A percentile compares a stretch with the other conserved stretches of the same genome.
Conservation (phyloP, 2,797 vertebrate species). For the Urosaurus nigricauda region DNA sequence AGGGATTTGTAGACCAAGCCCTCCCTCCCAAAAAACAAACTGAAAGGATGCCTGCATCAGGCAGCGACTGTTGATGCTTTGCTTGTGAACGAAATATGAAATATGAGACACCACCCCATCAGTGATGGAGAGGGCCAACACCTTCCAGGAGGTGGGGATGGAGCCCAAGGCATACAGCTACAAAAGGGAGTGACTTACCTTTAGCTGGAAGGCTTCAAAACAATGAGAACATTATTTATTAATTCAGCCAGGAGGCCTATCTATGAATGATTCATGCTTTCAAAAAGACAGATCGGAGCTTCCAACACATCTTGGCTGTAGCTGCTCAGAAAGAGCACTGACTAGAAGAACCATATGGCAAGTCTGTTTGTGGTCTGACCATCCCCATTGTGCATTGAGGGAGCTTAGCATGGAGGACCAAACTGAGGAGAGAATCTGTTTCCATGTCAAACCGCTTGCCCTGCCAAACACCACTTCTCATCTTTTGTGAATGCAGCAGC, state of each 20-base stretch:
- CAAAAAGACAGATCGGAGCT: neutral
- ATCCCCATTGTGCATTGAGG: neutral
- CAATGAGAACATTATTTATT: constrained; percentile 25
- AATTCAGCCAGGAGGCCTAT: constrained; percentile 23
- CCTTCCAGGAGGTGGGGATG: neutral
- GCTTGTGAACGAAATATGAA: neutral
- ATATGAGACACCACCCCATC: neutral
- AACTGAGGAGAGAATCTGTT: neutral
- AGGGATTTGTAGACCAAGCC: neutral
- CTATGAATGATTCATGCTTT: constrained; percentile 11
- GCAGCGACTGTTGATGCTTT: neutral
- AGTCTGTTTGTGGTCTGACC: neutral
- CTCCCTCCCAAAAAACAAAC: neutral
- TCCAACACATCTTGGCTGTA: neutral
- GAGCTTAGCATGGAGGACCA: neutral
- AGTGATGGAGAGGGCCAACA: neutral
- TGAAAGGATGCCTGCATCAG: neutral
- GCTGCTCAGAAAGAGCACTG: neutral
- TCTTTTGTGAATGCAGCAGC: neutral
- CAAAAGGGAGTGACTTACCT: neutral
- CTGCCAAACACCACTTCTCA: neutral
- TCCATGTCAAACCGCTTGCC: neutral
- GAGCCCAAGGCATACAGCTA: neutral
- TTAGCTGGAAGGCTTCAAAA: neutral
- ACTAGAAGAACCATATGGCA: neutral